Conservation (phyloP, 2,797 vertebrate genomes). For the Ptychadena robeensis region DNA sequence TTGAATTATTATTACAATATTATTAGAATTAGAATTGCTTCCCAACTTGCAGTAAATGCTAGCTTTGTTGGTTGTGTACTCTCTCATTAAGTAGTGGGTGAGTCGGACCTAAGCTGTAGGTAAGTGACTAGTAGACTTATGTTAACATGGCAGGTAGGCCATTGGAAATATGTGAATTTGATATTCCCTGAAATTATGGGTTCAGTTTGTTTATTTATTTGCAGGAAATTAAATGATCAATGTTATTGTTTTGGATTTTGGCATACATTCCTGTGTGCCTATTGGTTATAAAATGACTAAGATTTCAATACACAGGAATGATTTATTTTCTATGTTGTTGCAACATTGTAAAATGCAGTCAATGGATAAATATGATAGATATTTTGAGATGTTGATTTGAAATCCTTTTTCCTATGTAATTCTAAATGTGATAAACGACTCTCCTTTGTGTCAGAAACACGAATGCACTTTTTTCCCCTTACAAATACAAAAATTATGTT, state of each 20-base stretch:
- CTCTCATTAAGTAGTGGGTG: no score
- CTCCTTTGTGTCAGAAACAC: not conserved
- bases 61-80: no score
- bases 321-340: conserved; percentile 8
- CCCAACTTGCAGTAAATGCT: no score
- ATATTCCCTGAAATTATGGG: no score
- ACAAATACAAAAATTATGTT: not conserved
- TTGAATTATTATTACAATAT: no score
- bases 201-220: not conserved
- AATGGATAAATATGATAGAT: conserved; percentile 9
- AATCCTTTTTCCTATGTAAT: conserved; percentile 14
- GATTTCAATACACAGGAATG: not conserved
- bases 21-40: no score
- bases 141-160: no score
- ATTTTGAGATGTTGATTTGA: not conserved
- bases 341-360: conserved; percentile 4
- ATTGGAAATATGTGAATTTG: no score
- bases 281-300: not conserved
- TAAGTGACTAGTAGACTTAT: no score
- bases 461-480: not conserved
- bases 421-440: conserved; percentile 38
- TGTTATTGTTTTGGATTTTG: not conserved
- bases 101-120: no score
- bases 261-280: not conserved
- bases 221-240: not conserved